Evolutionary conservation across 2,113 vertebrate species (phyloP), one percentile per base, ranked within the genome.

Genomic region (Craseonycteris thonglongyai): DNA sequence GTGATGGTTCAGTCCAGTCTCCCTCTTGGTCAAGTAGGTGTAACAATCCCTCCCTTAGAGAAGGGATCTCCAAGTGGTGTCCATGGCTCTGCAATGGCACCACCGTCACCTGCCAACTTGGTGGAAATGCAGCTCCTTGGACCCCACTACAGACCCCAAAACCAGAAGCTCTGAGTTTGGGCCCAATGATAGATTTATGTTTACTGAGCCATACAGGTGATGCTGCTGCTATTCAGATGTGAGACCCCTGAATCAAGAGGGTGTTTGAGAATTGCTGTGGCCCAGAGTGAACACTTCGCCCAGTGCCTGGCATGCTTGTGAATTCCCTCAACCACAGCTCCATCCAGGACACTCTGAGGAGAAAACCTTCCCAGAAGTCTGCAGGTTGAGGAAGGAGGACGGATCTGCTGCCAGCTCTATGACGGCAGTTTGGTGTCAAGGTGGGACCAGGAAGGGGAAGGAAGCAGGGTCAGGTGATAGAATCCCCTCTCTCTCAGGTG

Each of bases 271-370:
- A 14, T 22, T 1, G 0, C 24, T n/a, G 10, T 21, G 59, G 40
- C 28, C 42, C 0, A 0, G 21, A n/a, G 54, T 89, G 51, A 80
- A 61, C n/a, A 16, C 30, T 54, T 33, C 24, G 40, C 7, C 33
- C 7, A 30, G 65, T 1, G 5, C 42, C 49, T 38, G 58, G 42
- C 14, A 5, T 0, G 16, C 2, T 14, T 15, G 7, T 11, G 13
- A 40, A 24, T 68, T 47, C 35, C 26, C 6, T 24, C n/a, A 2
- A 2, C 10, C 0, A 5, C 11, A 38, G 65, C 45, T 58, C 49
- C n/a, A 28, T 16, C 0, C 15, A 8, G 9, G 15, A 79, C 78
- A 24, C 15, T 12, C 30, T 0, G 11, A 59, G 40, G 9, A 56
- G 69, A 16, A 74, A 10, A n/a, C 9, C 0, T 45, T 68, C 38